These are phyloP conservation scores for Epinephelus awoara DNA, from an alignment of 2,797 vertebrate species.

Conservation along the genomic window DNA sequence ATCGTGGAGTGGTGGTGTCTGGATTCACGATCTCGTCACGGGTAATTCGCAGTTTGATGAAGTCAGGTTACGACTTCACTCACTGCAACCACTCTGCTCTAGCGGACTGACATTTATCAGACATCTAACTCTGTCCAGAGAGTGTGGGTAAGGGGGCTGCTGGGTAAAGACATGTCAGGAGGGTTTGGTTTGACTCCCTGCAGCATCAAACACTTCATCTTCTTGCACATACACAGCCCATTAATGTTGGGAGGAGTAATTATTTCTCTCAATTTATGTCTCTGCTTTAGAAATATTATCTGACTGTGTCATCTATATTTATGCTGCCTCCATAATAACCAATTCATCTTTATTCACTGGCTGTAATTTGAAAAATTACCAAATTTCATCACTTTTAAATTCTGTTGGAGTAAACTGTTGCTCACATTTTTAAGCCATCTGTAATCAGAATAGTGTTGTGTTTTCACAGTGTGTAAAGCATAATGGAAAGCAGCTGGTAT, in stretches of 20 bases:
- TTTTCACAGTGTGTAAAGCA: constrained; percentile 12
- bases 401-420: constrained; percentile 1
- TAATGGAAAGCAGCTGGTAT: constrained; percentile 33
- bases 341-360: constrained; percentile 10
- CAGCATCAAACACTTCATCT: constrained; percentile 20
- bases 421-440: constrained; percentile 23
- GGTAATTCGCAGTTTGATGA: constrained; percentile 70
- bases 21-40: constrained; percentile 66
- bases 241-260: constrained; percentile 4
- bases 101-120: constrained; percentile 45
- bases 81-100: constrained; percentile 25
- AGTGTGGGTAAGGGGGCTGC: not conserved
- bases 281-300: constrained; percentile 13
- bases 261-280: constrained; percentile 31
- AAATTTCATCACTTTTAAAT: constrained; percentile 12
- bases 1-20: constrained; percentile 62
- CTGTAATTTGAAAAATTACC: constrained; percentile 16
- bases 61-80: constrained; percentile 54
- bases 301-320: not conserved
- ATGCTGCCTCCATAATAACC: not conserved
- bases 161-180: constrained; percentile 9
- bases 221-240: not conserved
- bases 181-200: constrained; percentile 4
- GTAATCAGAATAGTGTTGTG: constrained; percentile 5
- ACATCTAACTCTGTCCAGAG: constrained; percentile 22